These are phyloP conservation scores for Xylocopa sonorina DNA, from an alignment of 1,140 invertebrate species.

Conservation along the genomic window DNA sequence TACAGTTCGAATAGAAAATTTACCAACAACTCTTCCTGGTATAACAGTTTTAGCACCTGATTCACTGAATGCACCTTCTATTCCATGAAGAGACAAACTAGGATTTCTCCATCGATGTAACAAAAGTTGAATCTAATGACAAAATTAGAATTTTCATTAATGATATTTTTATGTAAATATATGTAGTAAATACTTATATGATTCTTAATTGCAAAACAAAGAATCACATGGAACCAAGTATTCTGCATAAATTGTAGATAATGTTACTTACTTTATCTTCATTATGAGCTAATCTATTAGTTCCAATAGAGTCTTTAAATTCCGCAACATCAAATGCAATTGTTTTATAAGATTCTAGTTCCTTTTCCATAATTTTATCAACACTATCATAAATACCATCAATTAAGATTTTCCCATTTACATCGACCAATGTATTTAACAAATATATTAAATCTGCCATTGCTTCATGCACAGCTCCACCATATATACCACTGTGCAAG, in stretches of 20 bases:
- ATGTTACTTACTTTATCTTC: constrained; percentile 88
- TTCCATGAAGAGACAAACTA: constrained; percentile 95
- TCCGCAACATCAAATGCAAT: constrained; percentile 96
- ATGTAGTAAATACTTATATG: no score
- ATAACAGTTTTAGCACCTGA: constrained; percentile 97
- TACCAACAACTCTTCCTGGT: constrained; percentile 96
- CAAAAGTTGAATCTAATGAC: constrained; percentile 84
- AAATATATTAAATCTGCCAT: constrained; percentile 95
- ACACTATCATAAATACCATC: constrained; percentile 92
- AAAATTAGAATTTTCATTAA: no score
- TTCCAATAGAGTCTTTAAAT: constrained; percentile 88
- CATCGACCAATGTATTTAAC: constrained; percentile 91
- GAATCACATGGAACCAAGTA: no score
- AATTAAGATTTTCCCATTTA: constrained; percentile 91
- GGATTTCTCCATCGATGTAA: constrained; percentile 97
- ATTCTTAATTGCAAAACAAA: no score
- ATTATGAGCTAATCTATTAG: constrained; percentile 87
- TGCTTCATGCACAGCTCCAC: constrained; percentile 94
- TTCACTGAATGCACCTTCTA: constrained; percentile 96
- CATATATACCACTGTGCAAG: constrained; percentile 97
- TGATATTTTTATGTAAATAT: no score
- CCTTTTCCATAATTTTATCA: constrained; percentile 87
- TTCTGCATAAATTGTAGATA: no score
- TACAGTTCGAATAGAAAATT: constrained; percentile 97
- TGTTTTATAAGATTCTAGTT: constrained; percentile 89